Percentiles rank a stretch among this genome's conserved stretches.
phyloP scores from a whole-genome alignment of 1,140 invertebrate genomes.

The Drosophila kohkoa region DNA sequence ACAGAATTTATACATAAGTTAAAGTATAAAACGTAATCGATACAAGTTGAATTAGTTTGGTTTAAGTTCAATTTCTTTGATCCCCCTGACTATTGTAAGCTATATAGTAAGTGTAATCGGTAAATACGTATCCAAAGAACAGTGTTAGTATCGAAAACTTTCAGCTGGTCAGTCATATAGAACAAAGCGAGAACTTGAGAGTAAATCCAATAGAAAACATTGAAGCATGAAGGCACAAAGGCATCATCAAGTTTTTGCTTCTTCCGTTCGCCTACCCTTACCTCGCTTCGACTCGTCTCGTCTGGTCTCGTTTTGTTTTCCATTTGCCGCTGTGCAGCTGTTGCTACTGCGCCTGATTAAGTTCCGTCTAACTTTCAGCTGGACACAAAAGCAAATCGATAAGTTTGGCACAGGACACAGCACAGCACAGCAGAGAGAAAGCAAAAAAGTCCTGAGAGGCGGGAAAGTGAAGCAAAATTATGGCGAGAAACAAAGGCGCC shows the following conservation, averaged over 20 bases:
- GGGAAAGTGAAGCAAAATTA: constrained; percentile 23
- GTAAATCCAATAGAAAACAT: constrained; percentile 25
- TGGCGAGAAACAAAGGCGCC: constrained; percentile 34
- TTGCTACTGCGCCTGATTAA: constrained; percentile 64
- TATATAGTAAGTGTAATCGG: not conserved
- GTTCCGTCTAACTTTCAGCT: constrained; percentile 52
- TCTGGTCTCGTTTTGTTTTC: constrained; percentile 22
- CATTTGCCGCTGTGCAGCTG: constrained; percentile 25
- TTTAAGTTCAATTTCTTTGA: not conserved
- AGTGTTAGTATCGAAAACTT: not conserved
- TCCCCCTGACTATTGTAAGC: not conserved
- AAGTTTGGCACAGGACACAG: constrained; percentile 24
- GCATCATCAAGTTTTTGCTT: constrained; percentile 26
- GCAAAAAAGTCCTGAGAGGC: not conserved
- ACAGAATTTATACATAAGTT: too few relatives aligned
- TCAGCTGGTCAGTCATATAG: constrained; percentile 22
- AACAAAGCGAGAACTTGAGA: constrained; percentile 41
- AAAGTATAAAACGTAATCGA: too few relatives aligned
- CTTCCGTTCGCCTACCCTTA: not conserved
- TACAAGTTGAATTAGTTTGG: too few relatives aligned
- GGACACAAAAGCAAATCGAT: constrained; percentile 64
- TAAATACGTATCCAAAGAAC: too few relatives aligned
- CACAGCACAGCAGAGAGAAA: not conserved
- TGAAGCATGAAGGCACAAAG: constrained; percentile 29
- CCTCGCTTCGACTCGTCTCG: not conserved